Conservation (phyloP, 37 sponge, comb jelly and placozoan genomes). For the Chondrosia reniformis region DNA sequence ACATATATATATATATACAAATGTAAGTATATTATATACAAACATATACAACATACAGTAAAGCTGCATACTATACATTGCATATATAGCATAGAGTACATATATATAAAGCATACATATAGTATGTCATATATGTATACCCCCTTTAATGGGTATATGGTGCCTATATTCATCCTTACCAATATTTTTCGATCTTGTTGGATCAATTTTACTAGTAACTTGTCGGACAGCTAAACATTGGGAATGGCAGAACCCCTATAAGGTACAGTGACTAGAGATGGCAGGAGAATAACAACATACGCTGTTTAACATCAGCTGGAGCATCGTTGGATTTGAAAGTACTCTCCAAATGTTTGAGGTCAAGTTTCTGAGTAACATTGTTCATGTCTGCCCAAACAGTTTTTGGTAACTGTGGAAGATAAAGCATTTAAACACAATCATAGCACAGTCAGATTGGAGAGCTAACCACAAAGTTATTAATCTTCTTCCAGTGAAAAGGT, state of each 20-base stretch:
- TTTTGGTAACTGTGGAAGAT: conserved; percentile 38
- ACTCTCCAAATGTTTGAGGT: conserved; percentile 44
- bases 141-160: not conserved
- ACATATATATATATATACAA: not conserved
- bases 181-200: too few relatives aligned
- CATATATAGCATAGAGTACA: too few relatives aligned
- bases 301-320: too few relatives aligned
- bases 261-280: too few relatives aligned
- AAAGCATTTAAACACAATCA: not conserved
- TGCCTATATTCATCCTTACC: too few relatives aligned
- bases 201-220: too few relatives aligned
- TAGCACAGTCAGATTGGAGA: not conserved
- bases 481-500: conserved; percentile 62
- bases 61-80: too few relatives aligned
- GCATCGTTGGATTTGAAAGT: conserved; percentile 30
- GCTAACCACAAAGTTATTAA: conserved; percentile 45
- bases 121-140: not conserved
- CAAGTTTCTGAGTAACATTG: conserved; percentile 38
- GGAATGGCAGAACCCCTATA: too few relatives aligned
- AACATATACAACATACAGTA: not conserved
- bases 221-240: too few relatives aligned
- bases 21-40: not conserved
- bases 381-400: conserved; percentile 50
- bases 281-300: too few relatives aligned
- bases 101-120: not conserved